Evolutionary conservation across 2,888 invertebrate genomes (phyloP).

Genomic region (Vannuccia rotundouncinata): DNA sequence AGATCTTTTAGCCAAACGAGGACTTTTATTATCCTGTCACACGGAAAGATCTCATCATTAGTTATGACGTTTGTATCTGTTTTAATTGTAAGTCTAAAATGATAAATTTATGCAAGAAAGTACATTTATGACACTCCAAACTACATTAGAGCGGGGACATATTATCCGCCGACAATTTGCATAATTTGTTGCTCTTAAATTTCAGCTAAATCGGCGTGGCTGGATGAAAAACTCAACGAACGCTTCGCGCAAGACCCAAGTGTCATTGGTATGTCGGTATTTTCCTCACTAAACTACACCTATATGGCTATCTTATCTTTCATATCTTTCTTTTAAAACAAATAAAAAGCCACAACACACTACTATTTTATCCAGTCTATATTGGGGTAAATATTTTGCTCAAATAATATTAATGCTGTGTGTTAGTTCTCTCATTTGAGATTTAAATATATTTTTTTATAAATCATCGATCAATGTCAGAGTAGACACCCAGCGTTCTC

Average conservation of each 20-base stretch:
- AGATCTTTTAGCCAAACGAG: background rate
- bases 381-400: background rate
- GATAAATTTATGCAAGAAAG: too few relatives aligned
- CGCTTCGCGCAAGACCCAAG: constrained; percentile 34
- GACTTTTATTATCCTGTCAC: too few relatives aligned
- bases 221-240: constrained; percentile 27
- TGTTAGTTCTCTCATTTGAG: background rate
- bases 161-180: too few relatives aligned
- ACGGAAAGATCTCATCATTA: too few relatives aligned
- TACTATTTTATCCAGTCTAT: background rate
- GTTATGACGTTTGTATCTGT: too few relatives aligned
- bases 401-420: background rate
- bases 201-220: constrained; percentile 32
- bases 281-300: too few relatives aligned
- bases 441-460: background rate
- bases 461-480: background rate
- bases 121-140: too few relatives aligned
- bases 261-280: constrained; percentile 33
- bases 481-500: background rate
- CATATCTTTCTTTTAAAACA: background rate
- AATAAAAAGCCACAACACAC: background rate
- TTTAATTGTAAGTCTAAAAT: too few relatives aligned
- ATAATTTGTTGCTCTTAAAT: too few relatives aligned
- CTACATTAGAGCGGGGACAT: too few relatives aligned
- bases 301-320: too few relatives aligned